Base-by-base conservation (phyloP, 1,140 invertebrate species). In the Acromyrmex charruanus region DNA sequence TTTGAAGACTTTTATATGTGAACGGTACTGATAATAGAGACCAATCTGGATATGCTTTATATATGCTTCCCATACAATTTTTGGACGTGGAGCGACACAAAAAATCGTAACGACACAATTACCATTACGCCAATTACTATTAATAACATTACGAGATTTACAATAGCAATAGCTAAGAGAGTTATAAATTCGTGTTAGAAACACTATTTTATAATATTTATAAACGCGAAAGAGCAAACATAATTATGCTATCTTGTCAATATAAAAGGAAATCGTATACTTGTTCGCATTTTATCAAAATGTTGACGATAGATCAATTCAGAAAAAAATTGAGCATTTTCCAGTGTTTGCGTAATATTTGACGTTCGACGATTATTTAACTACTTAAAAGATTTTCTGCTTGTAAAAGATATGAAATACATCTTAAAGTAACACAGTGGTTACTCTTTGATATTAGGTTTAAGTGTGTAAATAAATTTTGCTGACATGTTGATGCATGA, bases 191-290 rank as follows among this genome's bases (percentile, higher is more conserved):
- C 18, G 14, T n/a, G 35, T 28, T 79, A 79, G 44, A 66, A 82
- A 9, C 18, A 55, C n/a, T 59, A 71, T 66, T 86, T 86, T 71
- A 80, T 86, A 71, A 88, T 85, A 72, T 79, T 77, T 89, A 71
- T 89, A 88, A 74, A 88, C 16, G 28, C 44, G 16, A 28, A 28
- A 55, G 39, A 55, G 49, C 10, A 14, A 74, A n/a, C 49, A 74
- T 58, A n/a, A 65, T 74, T 85, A 77, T 7, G 4, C 68, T 63
- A 44, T 72, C 88, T 85, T 49, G 25, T 85, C 35, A n/a, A 53
- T 61, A 51, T 68, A 55, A 51, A 51, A 53, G 18, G 16, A 53
- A 69, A 89, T 44, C 51, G 14, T 61, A n/a, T 63, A 69, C 35
- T 85, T 77, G 65, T 84, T 69, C 39, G 25, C 16, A 85, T 77